Conservation (phyloP, 1,140 invertebrate genomes). For the Ceratina calcarata region DNA sequence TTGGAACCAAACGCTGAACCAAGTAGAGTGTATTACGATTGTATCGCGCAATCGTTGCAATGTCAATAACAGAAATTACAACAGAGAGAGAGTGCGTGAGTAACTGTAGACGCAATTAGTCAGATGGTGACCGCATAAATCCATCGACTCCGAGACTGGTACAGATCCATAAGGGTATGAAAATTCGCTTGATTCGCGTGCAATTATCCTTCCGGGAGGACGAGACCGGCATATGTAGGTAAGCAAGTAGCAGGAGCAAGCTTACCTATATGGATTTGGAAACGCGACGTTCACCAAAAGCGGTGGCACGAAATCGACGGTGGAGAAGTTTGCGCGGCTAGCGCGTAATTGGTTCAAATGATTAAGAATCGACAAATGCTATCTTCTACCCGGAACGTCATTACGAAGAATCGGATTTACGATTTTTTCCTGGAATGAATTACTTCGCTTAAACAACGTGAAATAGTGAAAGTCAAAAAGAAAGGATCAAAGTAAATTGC, state of each 20-base stretch:
- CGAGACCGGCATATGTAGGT: background rate
- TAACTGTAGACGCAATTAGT: background rate
- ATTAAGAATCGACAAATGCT: background rate
- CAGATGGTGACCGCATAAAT: background rate
- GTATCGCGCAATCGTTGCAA: conserved; percentile 46
- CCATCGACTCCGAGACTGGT: background rate
- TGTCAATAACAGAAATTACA: conserved; percentile 52
- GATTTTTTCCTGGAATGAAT: conserved; percentile 27
- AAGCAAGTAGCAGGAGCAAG: conserved; percentile 24
- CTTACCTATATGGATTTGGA: conserved; percentile 56
- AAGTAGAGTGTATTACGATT: conserved; percentile 30
- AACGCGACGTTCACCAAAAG: conserved; percentile 49
- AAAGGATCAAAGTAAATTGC: background rate
- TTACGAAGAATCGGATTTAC: background rate
- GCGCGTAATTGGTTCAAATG: conserved; percentile 56
- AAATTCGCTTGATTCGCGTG: conserved; percentile 1
- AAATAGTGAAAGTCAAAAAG: conserved; percentile 5
- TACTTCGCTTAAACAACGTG: background rate
- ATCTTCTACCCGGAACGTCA: no score
- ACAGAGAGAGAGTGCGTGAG: background rate
- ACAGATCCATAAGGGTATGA: background rate
- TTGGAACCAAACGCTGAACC: conserved; percentile 35
- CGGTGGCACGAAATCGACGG: conserved; percentile 41
- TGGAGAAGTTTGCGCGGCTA: conserved; percentile 13
- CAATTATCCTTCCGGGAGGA: conserved; percentile 36